phyloP scores from a whole-genome alignment of 30 jellyfish, hydroid and myxozoan species.

The Euphysa ruthae region DNA sequence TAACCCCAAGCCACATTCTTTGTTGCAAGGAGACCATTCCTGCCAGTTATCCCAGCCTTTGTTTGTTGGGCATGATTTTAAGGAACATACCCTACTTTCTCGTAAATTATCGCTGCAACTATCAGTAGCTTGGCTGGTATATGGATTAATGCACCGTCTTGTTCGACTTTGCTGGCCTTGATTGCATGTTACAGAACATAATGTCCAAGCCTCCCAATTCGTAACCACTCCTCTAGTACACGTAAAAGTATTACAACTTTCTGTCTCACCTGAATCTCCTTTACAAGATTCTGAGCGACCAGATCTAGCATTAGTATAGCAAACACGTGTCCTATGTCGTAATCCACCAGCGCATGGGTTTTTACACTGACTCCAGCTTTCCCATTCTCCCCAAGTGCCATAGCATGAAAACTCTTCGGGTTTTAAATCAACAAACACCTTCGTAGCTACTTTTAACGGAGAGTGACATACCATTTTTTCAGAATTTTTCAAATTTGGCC shows the following conservation, averaged over 20 bases:
- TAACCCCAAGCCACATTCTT: slow-evolving; percentile 80
- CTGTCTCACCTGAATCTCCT: slow-evolving; percentile 60
- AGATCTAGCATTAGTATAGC: slow-evolving; percentile 38
- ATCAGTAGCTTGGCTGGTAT: slow-evolving; percentile 42
- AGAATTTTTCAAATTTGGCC: slow-evolving; percentile 34
- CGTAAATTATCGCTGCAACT: slow-evolving; percentile 49
- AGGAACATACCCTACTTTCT: slow-evolving; percentile 46
- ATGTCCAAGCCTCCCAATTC: slow-evolving; percentile 83
- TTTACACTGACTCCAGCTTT: slow-evolving; percentile 76
- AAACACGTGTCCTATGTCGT: slow-evolving; percentile 64
- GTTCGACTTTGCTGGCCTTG: slow-evolving; percentile 44
- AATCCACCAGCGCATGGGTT: slow-evolving; percentile 79
- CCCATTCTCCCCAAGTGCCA: slow-evolving; percentile 83
- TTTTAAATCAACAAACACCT: slow-evolving; percentile 24
- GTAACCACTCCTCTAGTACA: slow-evolving; percentile 61
- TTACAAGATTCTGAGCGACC: slow-evolving; percentile 35
- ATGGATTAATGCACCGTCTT: slow-evolving; percentile 67
- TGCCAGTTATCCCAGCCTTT: slow-evolving; percentile 93
- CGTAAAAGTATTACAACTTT: slow-evolving; percentile 57
- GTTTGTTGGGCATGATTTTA: slow-evolving; percentile 37
- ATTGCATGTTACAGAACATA: slow-evolving; percentile 56
- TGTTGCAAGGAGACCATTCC: slow-evolving; percentile 77
- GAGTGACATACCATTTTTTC: slow-evolving; percentile 41
- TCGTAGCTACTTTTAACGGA: slow-evolving; percentile 41
- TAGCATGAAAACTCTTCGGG: slow-evolving; percentile 43